A percentile compares a stretch with the other conserved stretches of the same genome.
phyloP scores from a whole-genome alignment of 2,888 invertebrate genomes.

The Sarcophaga variegata region DNA sequence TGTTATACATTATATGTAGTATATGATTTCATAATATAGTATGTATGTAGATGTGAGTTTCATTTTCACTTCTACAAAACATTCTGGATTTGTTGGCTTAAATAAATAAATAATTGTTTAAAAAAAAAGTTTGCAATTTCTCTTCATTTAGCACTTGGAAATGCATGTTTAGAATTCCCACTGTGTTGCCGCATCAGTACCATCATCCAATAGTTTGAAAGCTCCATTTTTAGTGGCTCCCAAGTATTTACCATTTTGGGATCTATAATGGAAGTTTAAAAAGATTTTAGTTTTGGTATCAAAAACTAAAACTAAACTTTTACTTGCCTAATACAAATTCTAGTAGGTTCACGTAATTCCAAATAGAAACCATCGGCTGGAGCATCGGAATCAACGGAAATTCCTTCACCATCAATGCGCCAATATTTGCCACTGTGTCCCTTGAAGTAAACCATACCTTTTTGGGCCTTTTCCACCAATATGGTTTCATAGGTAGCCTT shows the following conservation, averaged over 20 bases:
- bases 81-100: constrained; percentile 50
- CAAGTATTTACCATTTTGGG: constrained; percentile 88
- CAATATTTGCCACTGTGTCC: constrained; percentile 97
- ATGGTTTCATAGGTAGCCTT: constrained; percentile 97
- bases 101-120: constrained; percentile 61
- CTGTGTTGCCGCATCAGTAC: constrained; percentile 91
- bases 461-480: constrained; percentile 93
- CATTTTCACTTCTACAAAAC: constrained; percentile 20
- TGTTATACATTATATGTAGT: constrained; percentile 69
- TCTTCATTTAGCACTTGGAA: constrained; percentile 13
- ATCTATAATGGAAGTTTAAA: constrained; percentile 72
- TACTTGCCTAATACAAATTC: constrained; percentile 90
- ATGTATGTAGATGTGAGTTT: constrained; percentile 11
- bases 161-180: constrained; percentile 91
- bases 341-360: constrained; percentile 95
- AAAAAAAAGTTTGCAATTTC: constrained; percentile 49
- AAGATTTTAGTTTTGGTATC: not conserved
- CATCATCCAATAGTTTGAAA: constrained; percentile 91
- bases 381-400: constrained; percentile 91
- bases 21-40: constrained; percentile 57
- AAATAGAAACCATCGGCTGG: constrained; percentile 93
- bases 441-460: constrained; percentile 95
- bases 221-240: constrained; percentile 95
- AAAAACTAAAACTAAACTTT: not conserved
- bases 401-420: constrained; percentile 93